Evolutionary conservation across 2,113 vertebrate species (phyloP), one percentile per base, ranked within the genome.

Genomic region (Trogon surrucura): DNA sequence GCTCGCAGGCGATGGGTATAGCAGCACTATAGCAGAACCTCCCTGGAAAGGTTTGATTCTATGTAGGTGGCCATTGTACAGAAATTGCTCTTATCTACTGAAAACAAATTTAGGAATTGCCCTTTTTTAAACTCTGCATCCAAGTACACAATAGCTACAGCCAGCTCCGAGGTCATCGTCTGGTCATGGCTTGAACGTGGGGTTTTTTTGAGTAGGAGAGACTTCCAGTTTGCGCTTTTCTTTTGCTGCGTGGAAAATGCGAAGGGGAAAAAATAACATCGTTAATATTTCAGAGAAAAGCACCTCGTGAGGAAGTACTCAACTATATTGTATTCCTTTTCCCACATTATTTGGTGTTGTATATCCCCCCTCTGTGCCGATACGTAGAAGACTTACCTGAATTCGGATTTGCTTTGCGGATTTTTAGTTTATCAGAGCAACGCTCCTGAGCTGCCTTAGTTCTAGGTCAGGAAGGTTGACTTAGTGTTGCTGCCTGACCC

Each of bases 21-120:
- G 44, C 82, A 84, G 19, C 11, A 10, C 72, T 82, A 16, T 2
- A 75, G 61, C 61, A 57, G 66, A 80, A 12, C 77, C 66, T 79
- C 54, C n/a, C 70, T 47, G 6, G 1, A 27, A 93, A 95, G 66
- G 30, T 82, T 93, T 77, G 72, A 89, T 67, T 93, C 95, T 50
- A 13, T 0, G 16, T 95, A 91, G 92, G 94, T 96, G 94, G 91
- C 36, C 88, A 85, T 65, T 93, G 80, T 96, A 60, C 85, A 61
- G n/a, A 66, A 87, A 75, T 94, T 89, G 38, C 69, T 91, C 85
- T 95, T 96, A 95, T 94, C 91, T 96, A 69, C 88, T 72, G 72
- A 79, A 93, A 96, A 93, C 90, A 95, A 96, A 92, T 93, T 89
- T 95, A 91, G 93, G 90, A 93, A 69, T 90, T 96, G 83, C 80